Conservation (phyloP, 2,113 vertebrate genomes). For the Onychorhynchus coronatus region DNA sequence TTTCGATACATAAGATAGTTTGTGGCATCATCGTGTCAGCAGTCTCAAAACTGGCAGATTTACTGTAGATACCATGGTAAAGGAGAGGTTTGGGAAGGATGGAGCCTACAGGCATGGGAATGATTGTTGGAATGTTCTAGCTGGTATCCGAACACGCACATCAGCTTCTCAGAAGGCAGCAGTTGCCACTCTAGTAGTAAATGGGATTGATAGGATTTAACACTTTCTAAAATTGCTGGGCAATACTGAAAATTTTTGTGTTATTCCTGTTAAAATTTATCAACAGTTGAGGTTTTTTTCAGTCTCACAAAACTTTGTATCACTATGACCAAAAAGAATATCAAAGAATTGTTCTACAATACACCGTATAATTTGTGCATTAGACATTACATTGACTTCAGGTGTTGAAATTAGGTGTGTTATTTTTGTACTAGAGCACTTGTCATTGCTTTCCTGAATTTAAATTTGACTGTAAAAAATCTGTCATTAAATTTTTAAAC, state of each 20-base stretch:
- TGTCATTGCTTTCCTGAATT: neutral
- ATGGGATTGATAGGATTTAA: neutral
- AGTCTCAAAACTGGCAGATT: neutral
- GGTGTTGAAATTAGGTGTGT: neutral
- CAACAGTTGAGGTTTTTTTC: neutral
- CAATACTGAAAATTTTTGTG: neutral
- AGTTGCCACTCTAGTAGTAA: neutral
- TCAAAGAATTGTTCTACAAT: neutral
- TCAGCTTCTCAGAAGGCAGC: neutral
- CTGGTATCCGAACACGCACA: neutral
- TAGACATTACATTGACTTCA: neutral
- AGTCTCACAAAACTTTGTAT: neutral
- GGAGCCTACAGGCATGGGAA: neutral
- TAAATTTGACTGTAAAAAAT: slow-evolving; percentile 1
- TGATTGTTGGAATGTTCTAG: neutral
- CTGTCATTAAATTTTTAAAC: slow-evolving; percentile 15
- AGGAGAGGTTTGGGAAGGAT: neutral
- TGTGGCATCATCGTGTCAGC: neutral
- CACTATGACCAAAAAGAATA: neutral
- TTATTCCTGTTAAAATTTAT: neutral
- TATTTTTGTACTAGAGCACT: neutral
- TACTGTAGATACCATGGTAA: neutral
- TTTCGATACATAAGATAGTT: neutral
- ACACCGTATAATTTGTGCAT: neutral
- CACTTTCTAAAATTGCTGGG: neutral